Conservation (phyloP, 2,797 vertebrate genomes). For the Siniperca undulata region DNA sequence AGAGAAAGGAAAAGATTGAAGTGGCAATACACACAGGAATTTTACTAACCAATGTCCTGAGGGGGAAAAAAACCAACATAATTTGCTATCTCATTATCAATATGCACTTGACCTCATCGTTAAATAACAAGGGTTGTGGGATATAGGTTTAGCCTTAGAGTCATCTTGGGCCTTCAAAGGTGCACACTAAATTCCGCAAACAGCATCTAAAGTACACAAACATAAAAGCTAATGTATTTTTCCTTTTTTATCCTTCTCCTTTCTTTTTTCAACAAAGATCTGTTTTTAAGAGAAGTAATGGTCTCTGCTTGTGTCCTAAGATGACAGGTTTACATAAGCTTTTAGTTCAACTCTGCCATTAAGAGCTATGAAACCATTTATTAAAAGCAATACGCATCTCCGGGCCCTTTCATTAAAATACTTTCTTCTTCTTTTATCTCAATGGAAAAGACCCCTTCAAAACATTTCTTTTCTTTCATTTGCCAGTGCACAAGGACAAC, state of each 20-base stretch:
- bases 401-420: constrained; percentile 46
- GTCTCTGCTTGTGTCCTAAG: constrained; percentile 5
- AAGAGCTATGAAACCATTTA: constrained; percentile 32
- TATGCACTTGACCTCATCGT: constrained; percentile 12
- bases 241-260: neutral
- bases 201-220: constrained; percentile 24
- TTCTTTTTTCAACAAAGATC: constrained; percentile 5
- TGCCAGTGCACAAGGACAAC: constrained; percentile 8
- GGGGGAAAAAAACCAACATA: neutral
- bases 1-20: neutral
- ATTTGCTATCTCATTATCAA: constrained; percentile 20
- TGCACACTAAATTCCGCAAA: constrained; percentile 27
- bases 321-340: constrained; percentile 48
- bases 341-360: constrained; percentile 38
- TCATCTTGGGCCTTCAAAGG: constrained; percentile 17
- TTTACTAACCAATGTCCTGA: constrained; percentile 6
- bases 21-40: neutral
- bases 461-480: constrained; percentile 36
- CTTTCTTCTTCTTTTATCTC: constrained; percentile 31
- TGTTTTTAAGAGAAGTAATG: constrained; percentile 13
- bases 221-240: constrained; percentile 37
- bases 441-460: constrained; percentile 14
- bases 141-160: neutral
- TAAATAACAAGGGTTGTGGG: constrained; percentile 11
- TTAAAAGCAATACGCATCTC: constrained; percentile 45